These are phyloP conservation scores for Ptychochromis oligacanthus DNA, from an alignment of 2,113 vertebrate genomes.

Conservation along the genomic window DNA sequence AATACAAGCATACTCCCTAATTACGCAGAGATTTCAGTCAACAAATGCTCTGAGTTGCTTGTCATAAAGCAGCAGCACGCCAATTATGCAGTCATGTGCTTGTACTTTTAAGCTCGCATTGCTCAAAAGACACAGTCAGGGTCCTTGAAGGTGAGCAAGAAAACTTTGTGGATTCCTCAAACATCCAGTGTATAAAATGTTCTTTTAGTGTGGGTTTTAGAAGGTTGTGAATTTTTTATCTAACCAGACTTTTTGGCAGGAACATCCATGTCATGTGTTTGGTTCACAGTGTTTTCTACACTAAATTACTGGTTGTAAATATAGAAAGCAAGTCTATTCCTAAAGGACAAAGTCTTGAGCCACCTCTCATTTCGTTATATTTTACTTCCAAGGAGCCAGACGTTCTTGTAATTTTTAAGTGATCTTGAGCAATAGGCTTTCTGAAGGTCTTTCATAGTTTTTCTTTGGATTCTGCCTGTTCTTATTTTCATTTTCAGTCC, in stretches of 20 bases:
- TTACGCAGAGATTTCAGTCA: constrained; percentile 66
- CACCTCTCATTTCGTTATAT: neutral
- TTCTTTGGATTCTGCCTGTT: neutral
- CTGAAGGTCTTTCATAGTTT: too few relatives aligned
- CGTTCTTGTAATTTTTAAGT: neutral
- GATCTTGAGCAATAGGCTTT: neutral
- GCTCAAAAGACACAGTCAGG: constrained; percentile 19
- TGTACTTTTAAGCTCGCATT: constrained; percentile 26
- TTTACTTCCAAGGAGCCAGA: neutral
- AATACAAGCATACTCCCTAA: constrained; percentile 55
- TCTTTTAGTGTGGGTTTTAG: neutral
- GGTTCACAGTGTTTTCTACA: neutral
- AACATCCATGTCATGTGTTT: neutral
- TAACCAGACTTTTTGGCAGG: neutral
- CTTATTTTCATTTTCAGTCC: neutral
- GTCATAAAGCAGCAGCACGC: constrained; percentile 64
- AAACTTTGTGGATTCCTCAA: constrained; percentile 4
- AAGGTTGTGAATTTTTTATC: neutral
- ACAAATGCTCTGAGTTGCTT: constrained; percentile 68
- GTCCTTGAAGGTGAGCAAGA: constrained; percentile 1
- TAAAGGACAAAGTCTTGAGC: neutral
- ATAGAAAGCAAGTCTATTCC: neutral
- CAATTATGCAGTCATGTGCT: constrained; percentile 52
- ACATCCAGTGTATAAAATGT: neutral
- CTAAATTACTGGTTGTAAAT: neutral